phyloP scores from a whole-genome alignment of 2,888 invertebrate genomes.

The Pseudococcus longispinus region DNA sequence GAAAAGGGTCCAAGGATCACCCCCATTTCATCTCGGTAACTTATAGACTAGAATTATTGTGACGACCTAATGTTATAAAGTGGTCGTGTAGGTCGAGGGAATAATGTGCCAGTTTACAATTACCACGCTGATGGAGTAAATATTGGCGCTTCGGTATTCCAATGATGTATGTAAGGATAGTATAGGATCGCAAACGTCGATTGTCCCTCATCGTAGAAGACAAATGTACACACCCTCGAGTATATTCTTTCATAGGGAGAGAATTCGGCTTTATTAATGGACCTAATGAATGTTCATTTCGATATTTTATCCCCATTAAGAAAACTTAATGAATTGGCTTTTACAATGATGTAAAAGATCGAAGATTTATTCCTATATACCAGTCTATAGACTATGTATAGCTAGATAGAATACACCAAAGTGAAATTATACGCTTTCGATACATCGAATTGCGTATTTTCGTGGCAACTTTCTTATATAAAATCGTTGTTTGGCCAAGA shows the following conservation, averaged over 20 bases:
- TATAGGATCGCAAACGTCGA: constrained; percentile 48
- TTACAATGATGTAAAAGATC: neutral
- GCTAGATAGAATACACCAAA: too few species aligned
- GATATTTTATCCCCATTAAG: constrained; percentile 53
- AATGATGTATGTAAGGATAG: neutral
- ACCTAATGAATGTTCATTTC: constrained; percentile 56
- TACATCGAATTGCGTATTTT: neutral
- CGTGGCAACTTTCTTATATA: neutral
- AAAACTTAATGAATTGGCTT: constrained; percentile 44
- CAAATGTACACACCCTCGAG: constrained; percentile 36
- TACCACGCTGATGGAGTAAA: constrained; percentile 57
- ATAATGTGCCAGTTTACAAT: constrained; percentile 55
- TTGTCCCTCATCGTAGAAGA: neutral
- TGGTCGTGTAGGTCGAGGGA: constrained; percentile 52
- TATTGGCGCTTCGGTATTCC: constrained; percentile 52
- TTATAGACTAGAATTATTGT: constrained; percentile 19
- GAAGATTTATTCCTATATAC: neutral
- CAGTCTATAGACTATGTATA: too few species aligned
- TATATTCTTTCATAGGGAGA: constrained; percentile 24
- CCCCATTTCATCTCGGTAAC: neutral
- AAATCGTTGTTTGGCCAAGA: neutral
- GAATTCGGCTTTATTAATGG: constrained; percentile 51
- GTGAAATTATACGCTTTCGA: too few species aligned
- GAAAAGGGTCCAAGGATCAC: neutral
- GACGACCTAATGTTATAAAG: constrained; percentile 53